phyloP scores from a whole-genome alignment of 2,888 invertebrate species.

The Cheilosia soror region DNA sequence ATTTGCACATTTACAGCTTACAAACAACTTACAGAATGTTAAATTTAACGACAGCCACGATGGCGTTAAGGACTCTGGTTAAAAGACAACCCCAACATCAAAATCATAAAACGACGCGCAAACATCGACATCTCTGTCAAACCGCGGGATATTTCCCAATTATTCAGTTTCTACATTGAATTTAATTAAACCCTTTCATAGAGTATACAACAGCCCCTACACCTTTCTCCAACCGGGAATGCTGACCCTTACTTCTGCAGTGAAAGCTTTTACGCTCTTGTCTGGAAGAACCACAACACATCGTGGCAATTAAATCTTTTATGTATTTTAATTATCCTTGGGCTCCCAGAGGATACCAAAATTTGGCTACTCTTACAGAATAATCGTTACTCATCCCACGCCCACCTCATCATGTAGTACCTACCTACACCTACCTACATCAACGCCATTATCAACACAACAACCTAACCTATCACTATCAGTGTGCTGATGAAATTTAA shows the following conservation, averaged over 20 bases:
- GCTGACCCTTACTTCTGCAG: conserved; percentile 17
- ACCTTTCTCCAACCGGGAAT: not conserved
- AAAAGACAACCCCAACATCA: not conserved
- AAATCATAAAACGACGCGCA: conserved; percentile 23
- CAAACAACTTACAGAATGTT: conserved; percentile 54
- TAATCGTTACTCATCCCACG: not conserved
- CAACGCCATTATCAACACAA: conserved; percentile 4
- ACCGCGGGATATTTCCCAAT: conserved; percentile 60
- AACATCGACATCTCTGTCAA: conserved; percentile 24
- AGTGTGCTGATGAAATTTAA: conserved; percentile 37
- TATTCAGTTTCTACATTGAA: conserved; percentile 42
- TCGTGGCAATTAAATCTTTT: conserved; percentile 64
- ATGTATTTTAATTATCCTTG: conserved; percentile 70
- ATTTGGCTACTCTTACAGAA: conserved; percentile 3
- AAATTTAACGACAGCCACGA: conserved; percentile 31
- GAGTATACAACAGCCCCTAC: not conserved
- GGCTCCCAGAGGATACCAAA: conserved; percentile 45
- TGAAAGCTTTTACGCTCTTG: conserved; percentile 34
- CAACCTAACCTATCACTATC: conserved; percentile 51
- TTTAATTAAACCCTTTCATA: conserved; percentile 68
- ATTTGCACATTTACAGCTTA: conserved; percentile 33
- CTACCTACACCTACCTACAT: no score
- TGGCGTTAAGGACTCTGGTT: not conserved
- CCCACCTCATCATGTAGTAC: not conserved
- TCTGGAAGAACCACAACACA: conserved; percentile 35